Base-by-base conservation (phyloP, 2,888 invertebrate species). In the Molorchus minor region DNA sequence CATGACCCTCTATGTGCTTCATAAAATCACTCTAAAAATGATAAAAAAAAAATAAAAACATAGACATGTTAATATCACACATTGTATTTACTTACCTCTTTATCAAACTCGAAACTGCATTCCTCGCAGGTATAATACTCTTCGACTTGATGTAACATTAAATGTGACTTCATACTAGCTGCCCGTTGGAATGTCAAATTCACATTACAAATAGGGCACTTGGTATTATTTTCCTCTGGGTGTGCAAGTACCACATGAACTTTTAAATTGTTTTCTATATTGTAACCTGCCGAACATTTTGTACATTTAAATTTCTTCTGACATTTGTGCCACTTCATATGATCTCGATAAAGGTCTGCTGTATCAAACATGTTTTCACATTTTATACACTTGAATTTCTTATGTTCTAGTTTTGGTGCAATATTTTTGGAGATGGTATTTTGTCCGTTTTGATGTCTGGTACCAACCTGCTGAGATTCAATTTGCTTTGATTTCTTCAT, bases 1-100 rank as follows among this genome's bases (percentile, higher is more conserved):
- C 65, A 58, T 69, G 70, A 12, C 64, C 52, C 53, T 62, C 66
- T 55, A 83, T 74, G 70, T 86, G 86, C 52, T 78, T 76, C 49
- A 83, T 81, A 51, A 84, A 74, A 65, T 85, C 84, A 30, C 78
- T 79, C 84, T 84, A 72, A 47, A 75, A 75, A n/a, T n/a, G n/a
- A n/a, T n/a, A n/a, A n/a, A n/a, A n/a, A n/a, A n/a, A n/a, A n/a
- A n/a, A n/a, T n/a, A n/a, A 19, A 17, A 46, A 56, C 15, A 15
- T 19, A 46, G 21, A 35, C 36, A 58, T 35, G 51, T 33, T 13
- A 20, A 12, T 40, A 21, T 40, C 16, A 19, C 21, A 7, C 10
- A 51, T 57, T 55, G 20, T 20, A 3, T 19, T 15, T 25, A 61
- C 65, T 57, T 70, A 78, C 80, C 64, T 79, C 78, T 67, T 73